These are phyloP conservation scores for Metacarcinus magister DNA, from an alignment of 2,888 invertebrate species.

Conservation along the genomic window DNA sequence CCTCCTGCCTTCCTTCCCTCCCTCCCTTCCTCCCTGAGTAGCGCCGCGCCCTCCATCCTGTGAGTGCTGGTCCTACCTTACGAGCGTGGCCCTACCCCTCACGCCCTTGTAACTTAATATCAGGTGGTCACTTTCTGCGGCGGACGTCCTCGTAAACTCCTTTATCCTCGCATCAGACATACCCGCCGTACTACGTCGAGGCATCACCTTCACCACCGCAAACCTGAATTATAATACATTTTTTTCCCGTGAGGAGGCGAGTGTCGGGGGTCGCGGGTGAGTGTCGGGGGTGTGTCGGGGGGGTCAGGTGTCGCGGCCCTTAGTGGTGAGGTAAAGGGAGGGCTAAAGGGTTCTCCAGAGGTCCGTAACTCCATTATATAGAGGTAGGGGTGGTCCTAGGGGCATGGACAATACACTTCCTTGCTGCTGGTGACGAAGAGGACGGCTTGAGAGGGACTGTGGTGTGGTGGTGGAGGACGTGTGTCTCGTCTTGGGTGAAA, in stretches of 20 bases:
- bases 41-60: constrained; percentile 12
- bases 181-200: neutral
- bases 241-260: neutral
- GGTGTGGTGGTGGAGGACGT: no score
- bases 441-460: no score
- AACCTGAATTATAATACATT: neutral
- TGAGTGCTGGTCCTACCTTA: neutral
- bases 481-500: no score
- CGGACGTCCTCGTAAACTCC: constrained; percentile 54
- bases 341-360: constrained; percentile 27
- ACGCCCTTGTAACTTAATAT: constrained; percentile 70
- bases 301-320: neutral
- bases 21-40: neutral
- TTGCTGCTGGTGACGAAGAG: neutral
- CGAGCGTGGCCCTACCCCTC: constrained; percentile 35
- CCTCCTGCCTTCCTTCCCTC: neutral
- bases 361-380: constrained; percentile 31
- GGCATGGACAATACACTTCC: neutral
- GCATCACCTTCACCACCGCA: neutral
- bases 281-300: neutral
- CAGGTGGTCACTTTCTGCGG: constrained; percentile 29
- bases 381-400: neutral
- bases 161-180: constrained; percentile 64
- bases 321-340: constrained; percentile 11
- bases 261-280: neutral